These are phyloP conservation scores for Chrysochloris asiatica DNA, from an alignment of 2,113 vertebrate genomes.

Conservation along the genomic window DNA sequence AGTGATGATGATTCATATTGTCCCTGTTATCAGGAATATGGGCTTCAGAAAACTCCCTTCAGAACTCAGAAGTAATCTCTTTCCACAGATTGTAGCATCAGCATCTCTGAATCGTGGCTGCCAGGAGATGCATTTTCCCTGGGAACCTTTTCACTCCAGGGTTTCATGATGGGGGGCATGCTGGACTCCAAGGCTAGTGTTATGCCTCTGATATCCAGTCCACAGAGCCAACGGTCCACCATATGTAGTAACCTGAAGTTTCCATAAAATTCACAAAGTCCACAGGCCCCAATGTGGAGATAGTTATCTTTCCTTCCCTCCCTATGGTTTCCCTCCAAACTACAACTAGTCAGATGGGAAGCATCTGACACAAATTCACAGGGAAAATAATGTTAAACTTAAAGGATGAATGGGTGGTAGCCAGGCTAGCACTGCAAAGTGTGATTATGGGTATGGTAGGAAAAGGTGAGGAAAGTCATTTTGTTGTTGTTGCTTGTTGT, in stretches of 20 bases:
- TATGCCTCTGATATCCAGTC: neutral
- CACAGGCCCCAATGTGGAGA: neutral
- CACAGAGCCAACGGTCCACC: neutral
- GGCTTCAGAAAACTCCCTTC: neutral
- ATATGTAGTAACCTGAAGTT: neutral
- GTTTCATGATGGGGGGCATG: neutral
- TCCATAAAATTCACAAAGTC: neutral
- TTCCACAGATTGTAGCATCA: neutral
- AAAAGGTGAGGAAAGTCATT: neutral
- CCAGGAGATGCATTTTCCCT: neutral
- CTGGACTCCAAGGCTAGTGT: neutral
- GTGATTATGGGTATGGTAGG: neutral
- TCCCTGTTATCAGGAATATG: neutral
- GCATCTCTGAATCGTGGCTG: accelerated
- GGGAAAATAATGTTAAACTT: neutral
- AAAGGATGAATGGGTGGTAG: neutral
- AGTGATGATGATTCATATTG: neutral
- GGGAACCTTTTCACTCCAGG: accelerated
- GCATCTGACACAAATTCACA: neutral
- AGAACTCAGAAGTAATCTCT: neutral
- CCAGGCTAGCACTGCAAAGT: neutral
- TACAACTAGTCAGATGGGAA: neutral
- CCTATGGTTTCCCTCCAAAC: neutral
- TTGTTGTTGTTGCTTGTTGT: no score
- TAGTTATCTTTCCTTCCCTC: neutral